Conservation (phyloP, 2,113 vertebrate species). For the Brachyhypopomus gauderio region DNA sequence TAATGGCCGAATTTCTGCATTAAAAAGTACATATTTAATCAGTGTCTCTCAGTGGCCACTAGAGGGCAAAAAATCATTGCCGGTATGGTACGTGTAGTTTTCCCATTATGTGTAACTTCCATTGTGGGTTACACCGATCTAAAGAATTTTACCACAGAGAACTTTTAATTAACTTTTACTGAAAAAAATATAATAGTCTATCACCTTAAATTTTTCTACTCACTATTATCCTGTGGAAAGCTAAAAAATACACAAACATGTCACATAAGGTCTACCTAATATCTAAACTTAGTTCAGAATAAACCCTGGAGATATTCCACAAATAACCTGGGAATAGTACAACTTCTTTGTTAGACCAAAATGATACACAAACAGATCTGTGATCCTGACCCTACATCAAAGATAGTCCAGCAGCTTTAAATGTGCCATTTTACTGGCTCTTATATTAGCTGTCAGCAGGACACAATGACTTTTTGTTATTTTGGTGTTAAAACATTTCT, state of each 20-base stretch:
- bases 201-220: no score
- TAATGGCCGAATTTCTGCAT: no score
- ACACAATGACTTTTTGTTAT: no score
- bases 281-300: no score
- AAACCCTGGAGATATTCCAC: no score
- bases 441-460: no score
- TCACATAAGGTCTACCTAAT: no score
- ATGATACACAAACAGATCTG: neutral
- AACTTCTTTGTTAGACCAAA: neutral
- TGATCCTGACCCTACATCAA: neutral
- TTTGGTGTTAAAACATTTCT: no score
- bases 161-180: neutral
- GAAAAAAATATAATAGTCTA: neutral
- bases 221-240: no score
- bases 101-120: neutral
- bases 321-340: neutral
- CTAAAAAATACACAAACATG: no score
- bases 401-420: neutral
- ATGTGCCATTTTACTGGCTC: no score
- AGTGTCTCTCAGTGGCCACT: neutral
- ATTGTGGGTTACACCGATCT: neutral
- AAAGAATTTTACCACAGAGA: neutral
- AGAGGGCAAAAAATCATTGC: neutral
- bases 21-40: neutral
- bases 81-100: neutral